These are phyloP conservation scores for Pseudorhombus dupliciocellatus DNA, from an alignment of 2,113 vertebrate genomes.

Conservation along the genomic window DNA sequence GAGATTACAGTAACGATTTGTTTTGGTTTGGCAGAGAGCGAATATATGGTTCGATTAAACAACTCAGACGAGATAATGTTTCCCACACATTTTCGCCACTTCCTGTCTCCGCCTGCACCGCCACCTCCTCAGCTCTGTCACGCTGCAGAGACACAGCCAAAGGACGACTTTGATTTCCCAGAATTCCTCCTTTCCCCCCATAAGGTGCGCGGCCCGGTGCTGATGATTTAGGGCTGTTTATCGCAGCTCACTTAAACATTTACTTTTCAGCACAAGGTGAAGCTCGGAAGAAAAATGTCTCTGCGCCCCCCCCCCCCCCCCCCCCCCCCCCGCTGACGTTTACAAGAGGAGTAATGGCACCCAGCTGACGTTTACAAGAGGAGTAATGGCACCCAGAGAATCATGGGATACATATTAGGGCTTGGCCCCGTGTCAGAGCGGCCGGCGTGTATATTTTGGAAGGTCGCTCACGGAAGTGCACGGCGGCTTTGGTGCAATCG, in stretches of 20 bases:
- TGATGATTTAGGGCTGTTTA: conserved; percentile 77
- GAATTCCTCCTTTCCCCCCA: conserved; percentile 62
- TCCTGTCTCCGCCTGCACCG: not conserved
- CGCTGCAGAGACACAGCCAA: conserved; percentile 32
- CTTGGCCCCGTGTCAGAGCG: not conserved
- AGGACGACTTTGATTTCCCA: conserved; percentile 65
- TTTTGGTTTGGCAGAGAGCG: conserved; percentile 58
- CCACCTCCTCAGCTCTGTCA: not conserved
- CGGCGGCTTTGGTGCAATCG: not conserved
- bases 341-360: conserved; percentile 56
- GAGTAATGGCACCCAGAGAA: conserved; percentile 29
- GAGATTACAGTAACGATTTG: conserved; percentile 73
- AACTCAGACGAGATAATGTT: conserved; percentile 49
- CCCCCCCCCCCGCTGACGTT: conserved; percentile 45
- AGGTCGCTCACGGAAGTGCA: conserved; percentile 23
- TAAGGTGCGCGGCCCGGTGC: conserved; percentile 55
- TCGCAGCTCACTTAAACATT: conserved; percentile 76
- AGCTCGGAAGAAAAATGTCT: conserved; percentile 66
- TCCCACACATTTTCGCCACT: conserved; percentile 45
- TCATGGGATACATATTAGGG: conserved; percentile 23
- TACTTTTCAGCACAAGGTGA: conserved; percentile 77
- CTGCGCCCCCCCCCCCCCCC: not conserved
- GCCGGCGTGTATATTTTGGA: not conserved
- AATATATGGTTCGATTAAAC: conserved; percentile 34
- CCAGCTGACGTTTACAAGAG: conserved; percentile 68